Evolutionary conservation across 2,888 invertebrate species (phyloP).

Genomic region (Rotaria macrura): DNA sequence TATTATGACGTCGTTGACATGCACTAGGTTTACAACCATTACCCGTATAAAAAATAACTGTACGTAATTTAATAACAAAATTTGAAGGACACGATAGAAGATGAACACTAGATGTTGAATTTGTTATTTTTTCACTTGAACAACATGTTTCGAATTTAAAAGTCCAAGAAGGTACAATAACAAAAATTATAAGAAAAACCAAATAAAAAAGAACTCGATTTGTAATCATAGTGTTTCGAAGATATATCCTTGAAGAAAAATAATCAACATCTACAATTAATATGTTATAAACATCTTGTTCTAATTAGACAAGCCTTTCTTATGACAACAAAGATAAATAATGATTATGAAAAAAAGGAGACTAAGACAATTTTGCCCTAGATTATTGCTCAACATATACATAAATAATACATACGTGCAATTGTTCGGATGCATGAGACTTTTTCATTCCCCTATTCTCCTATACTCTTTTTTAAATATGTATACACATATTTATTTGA

Average conservation of each 20-base stretch:
- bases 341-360: not conserved
- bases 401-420: not conserved
- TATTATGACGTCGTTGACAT: not conserved
- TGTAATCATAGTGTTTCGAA: not conserved
- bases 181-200: not conserved
- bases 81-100: not conserved
- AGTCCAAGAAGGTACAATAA: not conserved
- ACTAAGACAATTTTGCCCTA: not conserved
- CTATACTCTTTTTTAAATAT: not conserved
- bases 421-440: not conserved
- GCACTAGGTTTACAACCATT: not conserved
- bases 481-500: not conserved
- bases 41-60: not conserved
- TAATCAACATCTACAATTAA: not conserved
- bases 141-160: not conserved
- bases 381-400: not conserved
- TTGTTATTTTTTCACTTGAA: not conserved
- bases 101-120: not conserved
- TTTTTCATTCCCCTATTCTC: not conserved
- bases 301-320: not conserved
- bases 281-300: not conserved
- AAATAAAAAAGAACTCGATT: not conserved
- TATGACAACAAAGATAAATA: not conserved
- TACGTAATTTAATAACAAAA: not conserved
- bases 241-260: not conserved